phyloP scores from a whole-genome alignment of 2,888 invertebrate genomes.

The Gari tellinella region DNA sequence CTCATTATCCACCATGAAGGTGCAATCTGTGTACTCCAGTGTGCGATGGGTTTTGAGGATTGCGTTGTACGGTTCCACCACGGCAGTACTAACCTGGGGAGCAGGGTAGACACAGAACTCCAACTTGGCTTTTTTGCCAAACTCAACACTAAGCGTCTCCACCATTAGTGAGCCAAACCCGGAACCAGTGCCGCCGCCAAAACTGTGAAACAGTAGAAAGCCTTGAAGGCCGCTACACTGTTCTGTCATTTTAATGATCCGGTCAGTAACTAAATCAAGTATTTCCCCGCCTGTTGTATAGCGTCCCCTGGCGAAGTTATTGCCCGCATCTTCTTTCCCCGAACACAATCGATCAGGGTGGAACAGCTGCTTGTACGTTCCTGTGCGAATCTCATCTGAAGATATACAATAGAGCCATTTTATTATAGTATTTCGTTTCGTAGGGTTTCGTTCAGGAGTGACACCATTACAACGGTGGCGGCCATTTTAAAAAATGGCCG shows the following conservation, averaged over 20 bases:
- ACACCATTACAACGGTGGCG: too few species aligned
- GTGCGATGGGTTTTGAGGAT: conserved; percentile 85
- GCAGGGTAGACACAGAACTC: too few species aligned
- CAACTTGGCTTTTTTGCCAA: too few species aligned
- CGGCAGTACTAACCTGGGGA: conserved; percentile 16
- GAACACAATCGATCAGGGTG: conserved; percentile 25
- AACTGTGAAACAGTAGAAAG: conserved; percentile 12
- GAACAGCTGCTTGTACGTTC: conserved; percentile 35
- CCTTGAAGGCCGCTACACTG: conserved; percentile 80
- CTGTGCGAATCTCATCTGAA: conserved; percentile 33
- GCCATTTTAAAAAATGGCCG: too few species aligned
- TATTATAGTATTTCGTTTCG: too few species aligned
- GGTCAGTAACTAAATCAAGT: conserved; percentile 23
- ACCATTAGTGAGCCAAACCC: conserved; percentile 32
- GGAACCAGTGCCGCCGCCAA: not conserved
- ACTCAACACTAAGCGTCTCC: conserved; percentile 35
- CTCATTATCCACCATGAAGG: too few species aligned
- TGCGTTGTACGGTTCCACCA: conserved; percentile 40
- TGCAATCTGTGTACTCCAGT: conserved; percentile 96
- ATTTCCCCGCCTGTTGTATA: conserved; percentile 34
- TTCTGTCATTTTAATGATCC: conserved; percentile 61
- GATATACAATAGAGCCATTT: too few species aligned
- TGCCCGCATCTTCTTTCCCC: conserved; percentile 38
- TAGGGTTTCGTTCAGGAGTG: too few species aligned
- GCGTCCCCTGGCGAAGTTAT: conserved; percentile 39